These are phyloP conservation scores for Reticulitermes speratus DNA, from an alignment of 1,140 invertebrate genomes.

Conservation along the genomic window DNA sequence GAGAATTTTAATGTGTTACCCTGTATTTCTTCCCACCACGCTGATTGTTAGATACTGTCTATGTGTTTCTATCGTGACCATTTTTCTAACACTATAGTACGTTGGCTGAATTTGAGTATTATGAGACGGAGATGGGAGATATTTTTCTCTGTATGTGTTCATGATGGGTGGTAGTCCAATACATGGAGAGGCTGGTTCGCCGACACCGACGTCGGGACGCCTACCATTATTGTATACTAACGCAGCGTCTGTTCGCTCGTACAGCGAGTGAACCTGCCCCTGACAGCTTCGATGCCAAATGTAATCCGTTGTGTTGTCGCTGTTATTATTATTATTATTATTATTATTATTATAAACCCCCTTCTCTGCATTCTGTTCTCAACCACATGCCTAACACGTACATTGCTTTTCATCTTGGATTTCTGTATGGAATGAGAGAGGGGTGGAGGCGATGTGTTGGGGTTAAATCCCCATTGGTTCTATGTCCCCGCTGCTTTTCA, in stretches of 20 bases:
- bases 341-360: neutral
- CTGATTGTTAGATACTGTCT: no score
- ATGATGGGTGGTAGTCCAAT: neutral
- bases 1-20: no score
- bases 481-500: neutral
- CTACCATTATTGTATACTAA: no score
- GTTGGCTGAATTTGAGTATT: neutral
- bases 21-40: no score
- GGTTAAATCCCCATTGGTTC: neutral
- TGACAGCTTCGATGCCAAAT: conserved; percentile 2
- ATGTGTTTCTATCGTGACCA: neutral
- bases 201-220: neutral
- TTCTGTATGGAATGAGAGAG: neutral
- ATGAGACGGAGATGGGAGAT: neutral
- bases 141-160: neutral
- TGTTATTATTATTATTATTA: neutral
- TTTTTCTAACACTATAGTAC: neutral
- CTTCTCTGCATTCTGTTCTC: neutral
- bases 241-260: neutral
- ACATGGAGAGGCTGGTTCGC: neutral
- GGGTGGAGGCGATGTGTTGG: neutral
- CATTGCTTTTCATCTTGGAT: conserved; percentile 8
- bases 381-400: conserved; percentile 4
- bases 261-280: neutral
- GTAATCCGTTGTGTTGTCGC: neutral